Evolutionary conservation across 2,113 vertebrate genomes (phyloP).

Genomic region (Dicentrarchus labrax): DNA sequence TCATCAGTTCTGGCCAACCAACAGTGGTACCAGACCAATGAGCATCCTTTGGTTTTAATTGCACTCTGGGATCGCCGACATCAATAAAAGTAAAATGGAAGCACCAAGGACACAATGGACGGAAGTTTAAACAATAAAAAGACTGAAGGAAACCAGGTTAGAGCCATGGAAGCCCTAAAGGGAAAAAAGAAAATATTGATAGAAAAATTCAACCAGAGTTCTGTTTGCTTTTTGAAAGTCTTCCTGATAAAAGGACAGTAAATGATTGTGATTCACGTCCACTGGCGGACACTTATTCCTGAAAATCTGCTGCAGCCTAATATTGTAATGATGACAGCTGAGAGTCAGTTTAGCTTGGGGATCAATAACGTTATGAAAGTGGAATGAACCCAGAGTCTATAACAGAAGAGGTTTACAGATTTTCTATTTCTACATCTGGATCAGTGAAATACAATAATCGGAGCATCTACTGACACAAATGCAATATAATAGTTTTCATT

Average conservation of each 20-base stretch:
- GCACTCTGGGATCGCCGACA: neutral
- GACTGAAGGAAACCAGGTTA: too few relatives aligned
- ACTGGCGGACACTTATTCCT: neutral
- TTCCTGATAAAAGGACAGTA: neutral
- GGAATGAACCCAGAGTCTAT: neutral
- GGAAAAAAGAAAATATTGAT: neutral
- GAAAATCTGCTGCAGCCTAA: neutral
- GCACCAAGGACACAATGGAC: neutral
- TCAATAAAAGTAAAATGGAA: neutral
- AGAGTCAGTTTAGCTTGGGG: neutral
- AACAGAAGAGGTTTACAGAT: too few relatives aligned
- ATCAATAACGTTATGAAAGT: neutral
- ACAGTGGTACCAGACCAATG: too few relatives aligned
- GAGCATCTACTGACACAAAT: too few relatives aligned
- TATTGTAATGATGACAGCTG: neutral
- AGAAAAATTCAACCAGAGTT: too few relatives aligned
- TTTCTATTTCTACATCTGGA: too few relatives aligned
- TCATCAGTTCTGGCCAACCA: too few relatives aligned
- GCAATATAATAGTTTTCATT: too few relatives aligned
- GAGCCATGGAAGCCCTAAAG: neutral
- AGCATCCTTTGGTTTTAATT: neutral
- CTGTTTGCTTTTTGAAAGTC: too few relatives aligned
- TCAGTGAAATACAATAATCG: too few relatives aligned
- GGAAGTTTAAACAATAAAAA: too few relatives aligned
- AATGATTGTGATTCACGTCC: neutral